Percentiles rank a stretch among this genome's conserved stretches.
Conservation (phyloP, 2,113 vertebrate genomes). For the Elgaria multicarinata region DNA sequence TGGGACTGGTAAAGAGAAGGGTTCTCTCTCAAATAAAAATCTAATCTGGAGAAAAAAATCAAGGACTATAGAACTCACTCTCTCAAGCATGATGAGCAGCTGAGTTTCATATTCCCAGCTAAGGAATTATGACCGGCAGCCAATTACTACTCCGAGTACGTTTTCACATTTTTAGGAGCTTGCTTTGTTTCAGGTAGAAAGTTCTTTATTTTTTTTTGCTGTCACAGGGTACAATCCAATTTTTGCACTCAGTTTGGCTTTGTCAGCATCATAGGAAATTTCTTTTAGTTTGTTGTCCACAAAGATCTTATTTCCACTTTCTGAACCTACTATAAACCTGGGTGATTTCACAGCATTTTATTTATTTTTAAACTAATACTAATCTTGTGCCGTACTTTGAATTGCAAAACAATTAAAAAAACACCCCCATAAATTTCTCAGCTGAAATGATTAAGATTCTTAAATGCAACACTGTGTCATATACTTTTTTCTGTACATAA, state of each 20-base stretch:
- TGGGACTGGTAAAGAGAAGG: not conserved
- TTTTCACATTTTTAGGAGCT: not conserved
- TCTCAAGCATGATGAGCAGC: not conserved
- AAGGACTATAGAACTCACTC: too few species aligned
- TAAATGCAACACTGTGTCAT: not conserved
- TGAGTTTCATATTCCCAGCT: too few species aligned
- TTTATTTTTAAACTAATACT: not conserved
- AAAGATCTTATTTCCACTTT: not conserved
- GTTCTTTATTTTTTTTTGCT: not conserved
- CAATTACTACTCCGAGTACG: not conserved
- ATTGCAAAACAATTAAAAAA: not conserved
- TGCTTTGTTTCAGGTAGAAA: not conserved
- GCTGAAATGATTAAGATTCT: not conserved
- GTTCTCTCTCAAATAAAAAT: not conserved
- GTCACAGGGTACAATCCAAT: not conserved
- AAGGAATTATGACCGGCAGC: not conserved
- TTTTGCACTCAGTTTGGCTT: constrained; percentile 1
- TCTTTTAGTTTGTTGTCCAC: not conserved
- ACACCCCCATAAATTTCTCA: not conserved
- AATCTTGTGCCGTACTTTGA: not conserved
- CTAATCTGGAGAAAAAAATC: too few species aligned
- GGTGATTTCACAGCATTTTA: not conserved
- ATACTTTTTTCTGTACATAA: not conserved
- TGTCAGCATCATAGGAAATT: constrained; percentile 6
- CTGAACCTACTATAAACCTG: not conserved